Base-by-base conservation (phyloP, 2,113 vertebrate genomes). In the Lethenteron camtschaticum region DNA sequence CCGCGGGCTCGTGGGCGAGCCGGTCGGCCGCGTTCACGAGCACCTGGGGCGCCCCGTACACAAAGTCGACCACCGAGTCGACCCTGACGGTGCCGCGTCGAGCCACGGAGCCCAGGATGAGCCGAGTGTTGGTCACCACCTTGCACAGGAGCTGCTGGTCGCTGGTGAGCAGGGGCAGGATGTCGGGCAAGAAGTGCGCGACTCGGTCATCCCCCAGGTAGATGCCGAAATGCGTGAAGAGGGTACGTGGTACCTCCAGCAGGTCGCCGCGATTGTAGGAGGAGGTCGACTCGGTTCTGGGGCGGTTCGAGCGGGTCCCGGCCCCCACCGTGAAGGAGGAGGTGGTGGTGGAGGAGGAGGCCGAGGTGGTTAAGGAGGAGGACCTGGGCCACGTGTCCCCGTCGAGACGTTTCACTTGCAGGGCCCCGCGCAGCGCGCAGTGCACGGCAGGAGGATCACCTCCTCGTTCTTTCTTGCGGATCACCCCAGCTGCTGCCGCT, bases 141-240 rank as follows among this genome's bases (percentile, higher is more conserved):
- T 78, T 78, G 58, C 79, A 74, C 71, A 81, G 82, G 71, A 81
- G 81, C 69, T 68, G 75, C 57, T 71, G 56, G 76, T 89, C 78
- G 11, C 56, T 74, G 1, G 84, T 89, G 57, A 95, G 57, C 69
- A 75, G 76, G 2, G 88, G 82, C 24, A 95, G 78, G 79, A 96
- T 89, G 78, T 96, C 92, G 1, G 90, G 92, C 81, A 96, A 94
- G 71, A 96, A 73, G 75, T 96, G 92, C 0, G 89, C 90, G 1
- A 96, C 90, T 56, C 81, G 83, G 72, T 87, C 83, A 72, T 90
- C 82, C 0, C 92, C 92, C 74, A 96, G 76, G 72, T 94, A 96
- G 72, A 96, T 91, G 72, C 92, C 92, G 69, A 81, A 92, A 77
- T 96, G 90, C 57, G 82, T 81, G 75, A 96, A 86, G 11, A 96